Evolutionary conservation across 2,113 vertebrate genomes (phyloP), one percentile per base, ranked within the genome.

Genomic region (Bubalus kerabau): DNA sequence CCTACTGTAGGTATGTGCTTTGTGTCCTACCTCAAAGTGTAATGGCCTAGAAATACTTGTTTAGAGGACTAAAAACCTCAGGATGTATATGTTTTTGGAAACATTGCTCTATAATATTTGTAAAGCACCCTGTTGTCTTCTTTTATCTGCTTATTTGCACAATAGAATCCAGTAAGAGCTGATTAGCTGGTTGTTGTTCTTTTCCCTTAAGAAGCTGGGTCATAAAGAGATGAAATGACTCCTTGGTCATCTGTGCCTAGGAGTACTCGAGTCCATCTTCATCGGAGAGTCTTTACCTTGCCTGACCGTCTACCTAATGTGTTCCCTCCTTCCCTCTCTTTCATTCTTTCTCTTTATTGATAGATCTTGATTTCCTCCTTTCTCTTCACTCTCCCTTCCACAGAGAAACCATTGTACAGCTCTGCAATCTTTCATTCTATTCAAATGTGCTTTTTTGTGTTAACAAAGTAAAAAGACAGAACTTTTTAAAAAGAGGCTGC

Each of bases 381-480:
- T 71, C 17, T 87, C 36, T 32, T 9, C 12, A 5, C 30, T 87
- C 30, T 48, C 11, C 30, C 6, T 54, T 74, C 46, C 64, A 36
- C 85, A 81, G 24, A 92, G 59, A 92, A 64, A 60, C 46, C 24
- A 48, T 87, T 78, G 48, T 54, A 80, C 10, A 87, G 28, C 21
- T 90, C 84, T 88, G 40, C 67, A 95, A 93, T 48, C 91, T 81
- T 93, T 88, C 9, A 8, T 91, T 88, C 54, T 57, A 78, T 32
- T 87, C 48, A 81, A 23, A 93, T 95, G 15, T 56, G 26, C 40
- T 88, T 80, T 90, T 76, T 92, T 92, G 94, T 7, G 8, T 86
- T 78, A 97, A 88, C 59, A 52, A 96, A 93, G 36, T 62, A 60
- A 94, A 94, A 94, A 94, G 57, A 56, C 7, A 87, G 43, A 96